Evolutionary conservation across 2,888 invertebrate species (phyloP).

Genomic region (Polia nebulosa): DNA sequence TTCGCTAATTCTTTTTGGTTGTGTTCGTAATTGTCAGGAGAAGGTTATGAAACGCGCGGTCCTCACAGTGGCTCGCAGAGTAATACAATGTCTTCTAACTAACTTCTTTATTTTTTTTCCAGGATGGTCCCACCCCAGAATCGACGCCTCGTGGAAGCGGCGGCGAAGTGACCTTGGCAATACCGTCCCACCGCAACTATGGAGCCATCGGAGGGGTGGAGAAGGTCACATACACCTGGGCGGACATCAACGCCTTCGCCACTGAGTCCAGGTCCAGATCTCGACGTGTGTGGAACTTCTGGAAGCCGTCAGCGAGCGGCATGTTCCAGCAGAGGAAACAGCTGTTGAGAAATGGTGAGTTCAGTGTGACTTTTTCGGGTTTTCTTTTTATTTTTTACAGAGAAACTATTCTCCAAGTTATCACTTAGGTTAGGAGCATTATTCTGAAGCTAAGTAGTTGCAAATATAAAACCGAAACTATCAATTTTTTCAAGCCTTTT

Average conservation of each 20-base stretch:
- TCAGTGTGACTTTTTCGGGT: background rate
- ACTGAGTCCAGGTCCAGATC: conserved; percentile 89
- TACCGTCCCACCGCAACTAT: conserved; percentile 80
- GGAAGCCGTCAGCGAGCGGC: conserved; percentile 79
- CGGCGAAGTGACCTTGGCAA: conserved; percentile 79
- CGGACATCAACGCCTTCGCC: conserved; percentile 94
- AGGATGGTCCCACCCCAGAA: conserved; percentile 79
- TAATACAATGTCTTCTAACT: background rate
- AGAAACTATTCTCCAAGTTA: no score
- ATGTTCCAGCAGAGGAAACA: conserved; percentile 92
- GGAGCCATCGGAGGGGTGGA: conserved; percentile 84
- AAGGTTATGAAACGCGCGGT: no score
- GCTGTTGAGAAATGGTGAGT: conserved; percentile 93
- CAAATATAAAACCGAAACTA: no score
- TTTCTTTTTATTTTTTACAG: no score
- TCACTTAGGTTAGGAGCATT: no score
- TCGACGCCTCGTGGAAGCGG: conserved; percentile 79
- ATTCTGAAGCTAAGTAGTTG: no score
- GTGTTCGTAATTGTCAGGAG: no score
- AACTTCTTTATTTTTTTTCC: conserved; percentile 31
- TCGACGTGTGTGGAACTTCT: conserved; percentile 86
- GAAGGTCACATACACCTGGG: conserved; percentile 94
- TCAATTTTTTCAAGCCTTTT: no score
- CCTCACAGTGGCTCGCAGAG: background rate
- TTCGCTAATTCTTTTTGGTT: no score